Percentiles rank a stretch among this genome's conserved stretches.
These are phyloP conservation scores for Gobionotothen gibberifrons DNA, from an alignment of 2,797 vertebrate species.

Conservation along the genomic window DNA sequence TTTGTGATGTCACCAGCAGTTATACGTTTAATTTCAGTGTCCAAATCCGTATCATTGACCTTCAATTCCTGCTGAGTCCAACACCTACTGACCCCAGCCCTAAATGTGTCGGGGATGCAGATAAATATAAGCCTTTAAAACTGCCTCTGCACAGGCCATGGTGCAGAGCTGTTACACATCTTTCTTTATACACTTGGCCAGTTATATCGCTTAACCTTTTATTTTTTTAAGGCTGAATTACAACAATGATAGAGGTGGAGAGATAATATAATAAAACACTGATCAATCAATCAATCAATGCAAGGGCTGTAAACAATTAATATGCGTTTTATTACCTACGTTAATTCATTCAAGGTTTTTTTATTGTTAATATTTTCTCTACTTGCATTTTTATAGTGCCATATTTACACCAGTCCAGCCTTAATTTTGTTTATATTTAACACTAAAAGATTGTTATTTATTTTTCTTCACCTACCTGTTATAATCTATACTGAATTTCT, in stretches of 20 bases:
- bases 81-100: constrained; percentile 79
- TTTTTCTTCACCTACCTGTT: neutral
- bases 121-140: constrained; percentile 60
- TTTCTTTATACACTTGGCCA: constrained; percentile 87
- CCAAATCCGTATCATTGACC: constrained; percentile 78
- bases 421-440: too few species aligned
- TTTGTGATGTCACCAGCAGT: constrained; percentile 69
- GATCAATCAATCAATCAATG: neutral
- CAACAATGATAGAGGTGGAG: constrained; percentile 45
- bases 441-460: too few species aligned
- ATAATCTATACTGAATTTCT: neutral
- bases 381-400: neutral
- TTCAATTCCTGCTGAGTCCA: constrained; percentile 82
- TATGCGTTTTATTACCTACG: neutral
- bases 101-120: constrained; percentile 74
- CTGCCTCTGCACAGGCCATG: constrained; percentile 64
- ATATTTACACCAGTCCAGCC: too few species aligned
- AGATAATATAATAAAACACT: constrained; percentile 5
- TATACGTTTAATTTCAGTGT: constrained; percentile 77
- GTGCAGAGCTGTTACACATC: constrained; percentile 87
- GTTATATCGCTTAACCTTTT: constrained; percentile 90
- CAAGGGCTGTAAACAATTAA: neutral
- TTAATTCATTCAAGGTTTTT: neutral
- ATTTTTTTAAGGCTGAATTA: constrained; percentile 64
- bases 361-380: neutral